These are phyloP conservation scores for Buceros bicornis DNA, from an alignment of 2,797 vertebrate species.

Conservation along the genomic window DNA sequence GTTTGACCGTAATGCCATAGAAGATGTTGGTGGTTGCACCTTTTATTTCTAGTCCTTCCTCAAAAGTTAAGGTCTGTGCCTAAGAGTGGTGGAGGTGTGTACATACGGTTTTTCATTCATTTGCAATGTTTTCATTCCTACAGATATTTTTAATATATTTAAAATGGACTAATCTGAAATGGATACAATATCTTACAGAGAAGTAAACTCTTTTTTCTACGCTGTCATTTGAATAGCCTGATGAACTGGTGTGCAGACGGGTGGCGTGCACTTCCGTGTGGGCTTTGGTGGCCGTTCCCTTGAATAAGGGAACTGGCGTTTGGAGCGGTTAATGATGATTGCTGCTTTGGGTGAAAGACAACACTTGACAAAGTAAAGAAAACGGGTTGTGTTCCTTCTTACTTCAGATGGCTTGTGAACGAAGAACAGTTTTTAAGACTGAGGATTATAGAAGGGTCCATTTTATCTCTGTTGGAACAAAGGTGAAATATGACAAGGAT, in stretches of 20 bases:
- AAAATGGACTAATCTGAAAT: constrained; percentile 59
- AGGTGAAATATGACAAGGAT: constrained; percentile 11
- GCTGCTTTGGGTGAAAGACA: neutral
- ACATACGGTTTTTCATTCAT: constrained; percentile 64
- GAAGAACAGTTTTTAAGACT: neutral
- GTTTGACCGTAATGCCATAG: constrained; percentile 11
- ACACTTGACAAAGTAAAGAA: neutral
- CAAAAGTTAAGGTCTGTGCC: constrained; percentile 74
- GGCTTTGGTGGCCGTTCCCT: constrained; percentile 15
- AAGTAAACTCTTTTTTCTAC: constrained; percentile 26
- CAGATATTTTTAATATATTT: constrained; percentile 72
- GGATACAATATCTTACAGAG: neutral
- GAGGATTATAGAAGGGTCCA: neutral
- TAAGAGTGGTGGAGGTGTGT: constrained; percentile 68
- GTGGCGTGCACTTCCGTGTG: neutral
- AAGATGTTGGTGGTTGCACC: constrained; percentile 53
- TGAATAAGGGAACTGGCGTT: neutral
- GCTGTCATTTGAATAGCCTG: constrained; percentile 23
- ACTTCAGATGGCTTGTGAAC: constrained; percentile 1
- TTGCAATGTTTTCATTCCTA: constrained; percentile 69
- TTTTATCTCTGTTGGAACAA: constrained; percentile 26
- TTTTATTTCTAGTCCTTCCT: constrained; percentile 68
- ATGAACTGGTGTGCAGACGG: neutral
- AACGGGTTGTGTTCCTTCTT: constrained; percentile 1
- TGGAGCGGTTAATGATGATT: neutral